Percentiles rank a stretch among this genome's conserved stretches.
Conservation (phyloP, 1,140 invertebrate species). For the Triops longicaudatus region DNA sequence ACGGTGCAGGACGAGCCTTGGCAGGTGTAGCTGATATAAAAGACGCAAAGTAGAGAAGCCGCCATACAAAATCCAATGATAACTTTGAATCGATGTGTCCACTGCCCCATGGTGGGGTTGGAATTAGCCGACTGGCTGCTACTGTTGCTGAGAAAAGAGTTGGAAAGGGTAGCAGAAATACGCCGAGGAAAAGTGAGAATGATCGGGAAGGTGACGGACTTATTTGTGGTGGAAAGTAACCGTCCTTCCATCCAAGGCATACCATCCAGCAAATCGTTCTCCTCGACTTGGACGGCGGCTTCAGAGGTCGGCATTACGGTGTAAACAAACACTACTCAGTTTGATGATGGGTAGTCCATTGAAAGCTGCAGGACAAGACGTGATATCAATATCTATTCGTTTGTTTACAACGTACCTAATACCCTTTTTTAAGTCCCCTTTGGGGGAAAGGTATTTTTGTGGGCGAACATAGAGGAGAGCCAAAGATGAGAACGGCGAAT, state of each 20-base stretch:
- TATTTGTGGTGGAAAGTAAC: not conserved
- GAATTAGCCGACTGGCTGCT: not conserved
- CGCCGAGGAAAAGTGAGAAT: not conserved
- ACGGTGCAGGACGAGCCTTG: not conserved
- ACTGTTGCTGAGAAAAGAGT: not conserved
- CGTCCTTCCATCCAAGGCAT: not conserved
- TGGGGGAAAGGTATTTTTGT: too few relatives aligned
- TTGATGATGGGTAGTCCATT: not conserved
- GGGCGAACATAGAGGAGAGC: too few relatives aligned
- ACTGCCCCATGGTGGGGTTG: not conserved
- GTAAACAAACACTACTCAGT: not conserved
- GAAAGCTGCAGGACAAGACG: not conserved
- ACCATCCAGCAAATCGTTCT: conserved; percentile 14
- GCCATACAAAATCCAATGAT: conserved; percentile 14
- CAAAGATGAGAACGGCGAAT: too few relatives aligned
- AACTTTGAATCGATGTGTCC: not conserved
- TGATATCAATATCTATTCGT: not conserved
- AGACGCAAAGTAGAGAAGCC: not conserved
- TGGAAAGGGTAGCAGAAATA: not conserved
- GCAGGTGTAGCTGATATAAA: conserved; percentile 17
- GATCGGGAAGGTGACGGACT: not conserved
- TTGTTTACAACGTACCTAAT: not conserved
- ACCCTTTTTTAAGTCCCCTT: not conserved
- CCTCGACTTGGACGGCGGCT: conserved; percentile 13
- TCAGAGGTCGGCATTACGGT: conserved; percentile 8